Base-by-base conservation (phyloP, 2,888 invertebrate species). In the Hypomecis punctinalis region DNA sequence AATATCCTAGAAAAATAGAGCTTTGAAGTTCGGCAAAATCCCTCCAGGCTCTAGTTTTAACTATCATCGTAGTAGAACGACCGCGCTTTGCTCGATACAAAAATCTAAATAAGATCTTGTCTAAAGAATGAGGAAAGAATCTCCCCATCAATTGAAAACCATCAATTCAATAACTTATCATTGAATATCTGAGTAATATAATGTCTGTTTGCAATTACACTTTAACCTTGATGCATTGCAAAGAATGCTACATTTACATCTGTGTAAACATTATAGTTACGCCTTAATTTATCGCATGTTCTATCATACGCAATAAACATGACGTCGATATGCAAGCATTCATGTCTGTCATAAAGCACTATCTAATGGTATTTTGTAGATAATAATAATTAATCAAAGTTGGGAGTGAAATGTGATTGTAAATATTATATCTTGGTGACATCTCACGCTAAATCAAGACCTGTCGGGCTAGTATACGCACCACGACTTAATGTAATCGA, bases 171-270 rank as follows among this genome's bases (percentile, higher is more conserved):
- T 23, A 23, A 23, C 23, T 13, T 47, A 35, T 10, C 10, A 8
- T 47, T 0, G 10, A n/a, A 48, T 48, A 48, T 36, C n/a, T 48
- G n/a, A 48, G n/a, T 7, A 48, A 48, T 48, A 36, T 36, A 33
- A 48, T 35, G 43, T 60, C 35, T 35, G 43, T 42, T 35, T 3
- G 45, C 40, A 58, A 52, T 40, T 42, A 56, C 42, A 7, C 11
- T 40, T 11, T 45, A 42, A 37, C 59, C 58, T 62, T 46, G 61
- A 9, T n/a, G 49, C 45, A 56, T 46, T 51, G 43, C 11, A 7
- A 54, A 48, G 46, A 58, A 53, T 58, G 48, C 39, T 52, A 35
- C 23, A 45, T 55, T 48, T 43, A 46, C 56, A 62, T 46, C 51
- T 56, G 43, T 9, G 35, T 45, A 56, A 56, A 61, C 47, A 59